These are phyloP conservation scores for Drosophila fungiperda DNA, from an alignment of 2,888 invertebrate species.

Conservation along the genomic window DNA sequence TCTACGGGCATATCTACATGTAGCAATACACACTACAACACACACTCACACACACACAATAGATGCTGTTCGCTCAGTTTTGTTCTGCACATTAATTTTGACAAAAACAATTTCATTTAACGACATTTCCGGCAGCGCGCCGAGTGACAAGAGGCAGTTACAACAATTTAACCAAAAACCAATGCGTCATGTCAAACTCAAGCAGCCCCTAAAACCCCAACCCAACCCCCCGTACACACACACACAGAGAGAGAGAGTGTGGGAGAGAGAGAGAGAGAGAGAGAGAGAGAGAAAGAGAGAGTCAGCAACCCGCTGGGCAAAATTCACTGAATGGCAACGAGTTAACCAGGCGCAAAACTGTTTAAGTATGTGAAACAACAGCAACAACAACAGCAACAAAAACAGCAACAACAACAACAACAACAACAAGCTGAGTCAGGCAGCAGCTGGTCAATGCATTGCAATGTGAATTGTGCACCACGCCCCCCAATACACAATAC, in stretches of 20 bases:
- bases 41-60: constrained; percentile 47
- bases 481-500: neutral
- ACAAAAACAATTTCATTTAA: constrained; percentile 75
- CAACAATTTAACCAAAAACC: constrained; percentile 37
- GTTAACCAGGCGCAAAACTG: constrained; percentile 75
- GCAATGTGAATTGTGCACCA: constrained; percentile 38
- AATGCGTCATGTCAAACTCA: constrained; percentile 16
- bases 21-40: constrained; percentile 9
- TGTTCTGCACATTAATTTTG: constrained; percentile 71
- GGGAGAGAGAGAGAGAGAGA: fast-evolving
- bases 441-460: constrained; percentile 67
- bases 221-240: constrained; percentile 1
- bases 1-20: constrained; percentile 22
- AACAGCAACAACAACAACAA: constrained; percentile 43
- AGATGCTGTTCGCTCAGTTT: constrained; percentile 47
- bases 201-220: too few relatives aligned
- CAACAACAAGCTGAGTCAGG: constrained; percentile 26
- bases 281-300: fast-evolving
- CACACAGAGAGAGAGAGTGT: neutral
- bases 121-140: constrained; percentile 69
- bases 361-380: constrained; percentile 65
- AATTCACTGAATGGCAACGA: constrained; percentile 51
- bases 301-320: neutral
- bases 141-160: constrained; percentile 26
- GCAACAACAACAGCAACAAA: constrained; percentile 45